Evolutionary conservation across 2,888 invertebrate genomes (phyloP).

Genomic region (Omphaloscelis lunosa): DNA sequence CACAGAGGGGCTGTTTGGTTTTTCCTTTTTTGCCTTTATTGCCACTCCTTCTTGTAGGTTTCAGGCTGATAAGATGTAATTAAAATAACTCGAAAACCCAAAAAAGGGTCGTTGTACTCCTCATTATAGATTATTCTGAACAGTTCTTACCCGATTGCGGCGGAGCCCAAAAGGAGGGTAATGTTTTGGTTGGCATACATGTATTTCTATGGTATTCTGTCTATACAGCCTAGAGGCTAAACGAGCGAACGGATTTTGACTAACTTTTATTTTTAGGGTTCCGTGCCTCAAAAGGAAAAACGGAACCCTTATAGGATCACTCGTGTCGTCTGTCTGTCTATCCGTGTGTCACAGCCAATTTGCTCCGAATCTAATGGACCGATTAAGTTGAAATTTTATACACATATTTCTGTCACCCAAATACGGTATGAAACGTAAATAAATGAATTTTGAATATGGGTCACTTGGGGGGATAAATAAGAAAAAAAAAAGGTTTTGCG

Average conservation of each 20-base stretch:
- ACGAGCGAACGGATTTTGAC: neutral
- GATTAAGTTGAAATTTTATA: no score
- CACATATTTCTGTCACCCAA: no score
- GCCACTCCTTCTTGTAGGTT: constrained; percentile 3
- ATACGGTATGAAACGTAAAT: no score
- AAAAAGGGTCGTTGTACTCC: neutral
- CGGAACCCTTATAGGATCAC: neutral
- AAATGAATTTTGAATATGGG: no score
- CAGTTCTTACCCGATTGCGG: neutral
- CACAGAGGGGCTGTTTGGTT: neutral
- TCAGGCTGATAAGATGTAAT: neutral
- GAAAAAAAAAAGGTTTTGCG: no score
- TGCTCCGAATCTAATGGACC: no score
- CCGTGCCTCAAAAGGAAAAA: no score
- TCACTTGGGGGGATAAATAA: no score
- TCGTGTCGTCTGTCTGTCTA: no score
- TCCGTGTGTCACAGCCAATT: no score
- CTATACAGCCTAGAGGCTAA: neutral
- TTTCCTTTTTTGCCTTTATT: constrained; percentile 14
- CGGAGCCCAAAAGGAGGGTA: neutral
- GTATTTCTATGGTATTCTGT: neutral
- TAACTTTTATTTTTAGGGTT: neutral
- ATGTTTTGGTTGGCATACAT: neutral
- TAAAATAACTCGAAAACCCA: neutral
- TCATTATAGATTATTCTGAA: neutral